phyloP scores from a whole-genome alignment of 1,140 invertebrate species.

The Drosophila hydei region DNA sequence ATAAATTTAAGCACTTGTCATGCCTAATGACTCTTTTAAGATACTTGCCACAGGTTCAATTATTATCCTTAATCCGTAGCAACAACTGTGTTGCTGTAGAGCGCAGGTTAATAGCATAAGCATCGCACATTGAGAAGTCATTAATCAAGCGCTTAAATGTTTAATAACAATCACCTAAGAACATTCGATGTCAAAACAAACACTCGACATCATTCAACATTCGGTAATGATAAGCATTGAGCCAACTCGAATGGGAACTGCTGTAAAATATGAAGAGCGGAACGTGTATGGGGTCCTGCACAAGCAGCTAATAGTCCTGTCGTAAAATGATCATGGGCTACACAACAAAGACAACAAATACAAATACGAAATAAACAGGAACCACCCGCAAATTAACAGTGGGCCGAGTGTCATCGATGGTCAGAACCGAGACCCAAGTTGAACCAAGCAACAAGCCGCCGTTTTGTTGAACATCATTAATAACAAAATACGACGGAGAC shows the following conservation, averaged over 20 bases:
- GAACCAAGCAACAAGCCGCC: constrained; percentile 46
- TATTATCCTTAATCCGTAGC: constrained; percentile 9
- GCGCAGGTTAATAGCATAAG: constrained; percentile 23
- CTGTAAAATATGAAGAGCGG: constrained; percentile 49
- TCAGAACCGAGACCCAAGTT: constrained; percentile 39
- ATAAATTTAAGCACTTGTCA: background rate
- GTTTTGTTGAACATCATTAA: constrained; percentile 84
- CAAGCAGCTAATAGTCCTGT: constrained; percentile 22
- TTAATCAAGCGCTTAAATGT: constrained; percentile 74
- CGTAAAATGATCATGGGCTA: constrained; percentile 45
- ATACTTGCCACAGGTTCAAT: constrained; percentile 2
- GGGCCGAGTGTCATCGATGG: constrained; percentile 44
- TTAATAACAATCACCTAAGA: constrained; percentile 59
- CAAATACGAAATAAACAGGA: constrained; percentile 50
- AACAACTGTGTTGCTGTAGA: background rate
- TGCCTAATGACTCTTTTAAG: constrained; percentile 19
- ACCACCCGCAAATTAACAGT: constrained; percentile 71
- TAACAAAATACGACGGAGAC: constrained; percentile 79
- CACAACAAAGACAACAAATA: constrained; percentile 10
- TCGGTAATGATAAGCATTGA: constrained; percentile 68
- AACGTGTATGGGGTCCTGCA: constrained; percentile 11
- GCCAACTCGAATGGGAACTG: constrained; percentile 19
- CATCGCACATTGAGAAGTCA: constrained; percentile 57
- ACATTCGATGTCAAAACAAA: constrained; percentile 77
- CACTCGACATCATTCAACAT: constrained; percentile 81